These are phyloP conservation scores for Bos javanicus DNA, from an alignment of 2,113 vertebrate species.

Conservation along the genomic window DNA sequence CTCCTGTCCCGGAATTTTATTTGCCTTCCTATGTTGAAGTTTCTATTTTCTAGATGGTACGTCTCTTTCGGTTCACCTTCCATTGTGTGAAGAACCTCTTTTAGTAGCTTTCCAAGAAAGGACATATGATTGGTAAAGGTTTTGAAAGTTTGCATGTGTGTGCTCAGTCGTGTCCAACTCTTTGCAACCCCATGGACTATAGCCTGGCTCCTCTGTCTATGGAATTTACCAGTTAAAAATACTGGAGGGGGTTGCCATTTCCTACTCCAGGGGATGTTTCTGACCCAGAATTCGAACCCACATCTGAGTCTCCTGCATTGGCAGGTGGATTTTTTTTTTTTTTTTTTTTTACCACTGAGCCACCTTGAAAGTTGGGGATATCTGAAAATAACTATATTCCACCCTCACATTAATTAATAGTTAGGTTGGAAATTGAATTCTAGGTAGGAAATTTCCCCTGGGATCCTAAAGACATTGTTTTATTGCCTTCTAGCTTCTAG, in stretches of 20 bases:
- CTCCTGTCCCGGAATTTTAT: neutral
- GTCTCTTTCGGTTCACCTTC: neutral
- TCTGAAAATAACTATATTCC: neutral
- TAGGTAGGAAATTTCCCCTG: neutral
- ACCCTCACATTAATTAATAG: neutral
- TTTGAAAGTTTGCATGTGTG: neutral
- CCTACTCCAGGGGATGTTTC: neutral
- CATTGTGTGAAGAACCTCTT: neutral
- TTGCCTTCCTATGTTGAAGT: neutral
- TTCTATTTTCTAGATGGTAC: neutral
- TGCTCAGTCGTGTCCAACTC: neutral
- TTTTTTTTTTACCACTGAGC: neutral
- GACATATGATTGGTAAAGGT: neutral
- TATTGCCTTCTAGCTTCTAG: neutral
- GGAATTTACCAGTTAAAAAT: neutral
- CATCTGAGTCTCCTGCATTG: neutral
- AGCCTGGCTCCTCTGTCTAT: neutral
- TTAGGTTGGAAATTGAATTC: neutral
- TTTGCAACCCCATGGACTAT: neutral
- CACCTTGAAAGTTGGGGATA: neutral
- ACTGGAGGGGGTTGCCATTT: neutral
- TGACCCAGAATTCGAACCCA: neutral
- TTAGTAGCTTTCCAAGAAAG: neutral
- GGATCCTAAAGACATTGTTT: neutral
- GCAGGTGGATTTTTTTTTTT: neutral